A percentile compares a stretch with the other conserved stretches of the same genome.
Conservation (phyloP, 1,140 invertebrate species). For the Polypedilum pembai region DNA sequence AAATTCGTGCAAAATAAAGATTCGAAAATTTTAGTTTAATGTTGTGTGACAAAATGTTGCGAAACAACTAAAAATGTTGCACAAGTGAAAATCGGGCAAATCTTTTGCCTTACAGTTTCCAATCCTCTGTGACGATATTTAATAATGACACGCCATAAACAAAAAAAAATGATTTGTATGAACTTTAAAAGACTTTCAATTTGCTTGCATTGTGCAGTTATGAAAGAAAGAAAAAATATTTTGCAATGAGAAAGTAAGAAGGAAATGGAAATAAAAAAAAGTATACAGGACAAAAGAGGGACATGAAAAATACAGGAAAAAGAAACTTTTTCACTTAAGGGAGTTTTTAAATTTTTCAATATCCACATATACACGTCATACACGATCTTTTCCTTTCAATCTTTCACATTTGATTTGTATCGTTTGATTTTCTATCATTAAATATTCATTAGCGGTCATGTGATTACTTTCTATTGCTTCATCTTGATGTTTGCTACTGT, state of each 20-base stretch:
- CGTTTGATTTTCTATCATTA: neutral
- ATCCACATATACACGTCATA: too few species aligned
- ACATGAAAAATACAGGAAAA: neutral
- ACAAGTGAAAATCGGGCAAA: too few species aligned
- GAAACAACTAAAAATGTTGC: too few species aligned
- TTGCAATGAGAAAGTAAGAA: neutral
- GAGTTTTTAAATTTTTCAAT: constrained; percentile 1
- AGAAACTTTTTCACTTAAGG: constrained; percentile 15
- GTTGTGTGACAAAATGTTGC: too few species aligned
- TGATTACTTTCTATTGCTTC: too few species aligned
- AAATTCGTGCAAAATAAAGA: too few species aligned
- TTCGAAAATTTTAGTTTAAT: too few species aligned
- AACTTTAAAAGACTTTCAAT: neutral
- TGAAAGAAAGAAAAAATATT: neutral
- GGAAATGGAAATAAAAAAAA: neutral
- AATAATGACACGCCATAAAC: too few species aligned
- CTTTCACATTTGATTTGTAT: neutral
- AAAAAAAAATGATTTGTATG: neutral
- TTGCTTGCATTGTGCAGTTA: neutral
- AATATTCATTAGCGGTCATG: neutral
- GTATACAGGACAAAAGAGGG: neutral
- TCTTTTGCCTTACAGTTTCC: too few species aligned
- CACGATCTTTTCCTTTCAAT: neutral
- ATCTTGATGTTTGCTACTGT: too few species aligned
- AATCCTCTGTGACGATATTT: too few species aligned